Evolutionary conservation across 2,888 invertebrate genomes (phyloP), one percentile per base, ranked within the genome.

Genomic region (Xestia ashworthii): DNA sequence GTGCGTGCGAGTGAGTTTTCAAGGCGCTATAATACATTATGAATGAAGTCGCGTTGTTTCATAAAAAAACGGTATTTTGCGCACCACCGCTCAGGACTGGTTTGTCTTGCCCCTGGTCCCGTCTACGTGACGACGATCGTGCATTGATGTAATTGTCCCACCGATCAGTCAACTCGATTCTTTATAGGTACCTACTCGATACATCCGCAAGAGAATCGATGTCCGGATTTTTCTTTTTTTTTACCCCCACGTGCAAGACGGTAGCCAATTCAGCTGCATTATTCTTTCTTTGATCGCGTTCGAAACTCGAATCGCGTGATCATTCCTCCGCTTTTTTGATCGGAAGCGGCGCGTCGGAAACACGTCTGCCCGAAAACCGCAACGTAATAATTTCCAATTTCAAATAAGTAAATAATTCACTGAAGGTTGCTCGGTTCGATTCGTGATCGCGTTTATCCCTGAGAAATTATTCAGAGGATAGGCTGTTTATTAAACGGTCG

Each of bases 361-460:
- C 95, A 95, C 96, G 96, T 96, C 95, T 95, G 93, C 91, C 93
- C 93, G 91, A 94, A 92, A 95, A 96, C 96, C 96, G 93, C 96
- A 96, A 93, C 91, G 90, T 93, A 94, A 94, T 94, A 94, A 95
- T 95, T 95, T 95, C 93, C 95, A 96, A 96, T 96, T 96, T 96
- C 93, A 93, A 95, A 94, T 94, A 89, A 89, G 86, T 89, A 95
- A 95, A 95, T 94, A 94, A 95, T 94, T 93, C 92, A 92, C 89
- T 91, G 92, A 93, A 94, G 94, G 94, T 91, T 92, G 90, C 89
- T 91, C 89, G 86, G 89, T 90, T 89, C 84, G 92, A 91, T 82
- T 89, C 80, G 78, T 83, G 81, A 91, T 89, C 87, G 87, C 89
- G 89, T 90, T 93, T 92, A 93, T 93, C 90, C 88, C 90, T 81